Percentiles rank a stretch among this genome's conserved stretches.
phyloP scores from a whole-genome alignment of 1,140 invertebrate species.

The Panonychus citri region DNA sequence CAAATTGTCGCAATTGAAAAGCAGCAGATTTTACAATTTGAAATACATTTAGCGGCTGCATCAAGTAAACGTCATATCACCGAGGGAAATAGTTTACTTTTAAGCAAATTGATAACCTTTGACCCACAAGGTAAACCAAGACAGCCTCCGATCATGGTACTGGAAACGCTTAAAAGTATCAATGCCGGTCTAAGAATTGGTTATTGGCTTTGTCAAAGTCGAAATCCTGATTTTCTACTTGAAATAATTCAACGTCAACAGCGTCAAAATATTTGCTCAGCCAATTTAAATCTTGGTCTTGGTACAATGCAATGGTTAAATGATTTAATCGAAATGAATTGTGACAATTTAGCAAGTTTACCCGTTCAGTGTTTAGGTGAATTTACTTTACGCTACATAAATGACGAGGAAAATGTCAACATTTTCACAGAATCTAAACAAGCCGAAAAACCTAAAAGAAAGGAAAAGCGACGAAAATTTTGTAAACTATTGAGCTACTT shows the following conservation, averaged over 20 bases:
- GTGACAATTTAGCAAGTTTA: conserved; percentile 56
- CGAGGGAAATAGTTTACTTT: conserved; percentile 60
- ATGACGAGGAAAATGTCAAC: conserved; percentile 23
- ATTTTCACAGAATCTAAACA: conserved; percentile 5
- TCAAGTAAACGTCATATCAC: conserved; percentile 63
- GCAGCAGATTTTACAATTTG: conserved; percentile 68
- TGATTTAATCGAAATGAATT: conserved; percentile 71
- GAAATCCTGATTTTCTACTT: conserved; percentile 71
- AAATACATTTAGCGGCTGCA: conserved; percentile 66
- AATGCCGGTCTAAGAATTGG: conserved; percentile 45
- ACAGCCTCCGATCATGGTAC: conserved; percentile 43
- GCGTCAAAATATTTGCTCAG: not conserved
- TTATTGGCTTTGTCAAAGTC: conserved; percentile 63
- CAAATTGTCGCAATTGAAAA: conserved; percentile 42
- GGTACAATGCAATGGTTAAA: conserved; percentile 92
- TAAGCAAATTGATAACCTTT: conserved; percentile 55
- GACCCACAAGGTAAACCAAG: conserved; percentile 55
- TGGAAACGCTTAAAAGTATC: conserved; percentile 55
- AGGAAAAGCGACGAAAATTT: conserved; percentile 39
- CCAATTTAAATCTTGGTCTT: not conserved
- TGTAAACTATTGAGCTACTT: conserved; percentile 54
- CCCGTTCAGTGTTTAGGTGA: conserved; percentile 90
- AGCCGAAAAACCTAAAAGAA: conserved; percentile 17
- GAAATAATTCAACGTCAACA: conserved; percentile 67
- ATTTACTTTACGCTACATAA: conserved; percentile 44